Base-by-base conservation (phyloP, 2,113 vertebrate genomes). In the Canis aureus region DNA sequence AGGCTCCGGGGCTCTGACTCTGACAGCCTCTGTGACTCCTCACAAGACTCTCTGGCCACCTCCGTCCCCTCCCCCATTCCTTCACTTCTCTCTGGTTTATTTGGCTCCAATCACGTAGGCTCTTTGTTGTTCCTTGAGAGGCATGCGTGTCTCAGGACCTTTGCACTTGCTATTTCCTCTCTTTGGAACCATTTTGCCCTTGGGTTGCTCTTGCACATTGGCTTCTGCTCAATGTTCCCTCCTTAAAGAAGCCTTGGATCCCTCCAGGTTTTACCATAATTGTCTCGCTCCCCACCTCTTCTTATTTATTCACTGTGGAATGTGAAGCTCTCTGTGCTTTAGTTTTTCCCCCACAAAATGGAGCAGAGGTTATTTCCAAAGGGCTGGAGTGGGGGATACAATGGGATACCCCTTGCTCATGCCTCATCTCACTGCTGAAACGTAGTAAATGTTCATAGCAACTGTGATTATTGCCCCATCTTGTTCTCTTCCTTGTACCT, bases 31-130 rank as follows among this genome's bases (percentile, higher is more conserved):
- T 19, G 1, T 8, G n/a, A 32, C 22, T 5, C 53, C 53, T 43
- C 53, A 55, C 29, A 2, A 7, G 55, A 51, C 38, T n/a, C 55
- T 11, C 19, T 49, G 13, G 43, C 17, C 27, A 32, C 51, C 51
- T 11, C 25, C 0, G 0, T 38, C 29, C 27, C 29, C 1, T 16
- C 43, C 6, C 16, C 12, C 11, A 51, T 27, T 49, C 38, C 27
- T 62, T 53, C 19, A 85, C 60, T 67, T 29, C 83, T 12, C 32
- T 38, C 35, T 9, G 23, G 1, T 25, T 62, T 17, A 8, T 32
- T 64, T 53, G 66, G 27, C 15, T 74, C 22, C 64, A 69, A 3
- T 12, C 53, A 23, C 8, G 10, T 20, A 13, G 59, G 17, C 17
- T 32, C 38, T 60, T 62, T 90, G 43, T 43, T 19, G 12, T 51